Evolutionary conservation across 2,113 vertebrate species (phyloP).

Genomic region (Myrmophylax atrothorax): DNA sequence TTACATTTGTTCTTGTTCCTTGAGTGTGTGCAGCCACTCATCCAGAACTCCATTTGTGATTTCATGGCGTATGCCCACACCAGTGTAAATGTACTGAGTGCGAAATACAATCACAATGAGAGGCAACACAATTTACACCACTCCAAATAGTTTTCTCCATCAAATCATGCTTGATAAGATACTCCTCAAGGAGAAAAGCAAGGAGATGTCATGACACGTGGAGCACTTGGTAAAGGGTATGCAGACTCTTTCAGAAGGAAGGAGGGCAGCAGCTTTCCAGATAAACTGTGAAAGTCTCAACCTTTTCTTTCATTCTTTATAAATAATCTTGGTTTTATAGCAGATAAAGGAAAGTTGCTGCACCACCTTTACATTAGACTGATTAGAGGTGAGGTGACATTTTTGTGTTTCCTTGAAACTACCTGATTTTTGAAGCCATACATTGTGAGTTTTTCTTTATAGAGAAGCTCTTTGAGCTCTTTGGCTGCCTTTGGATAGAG

Average conservation of each 20-base stretch:
- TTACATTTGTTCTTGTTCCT: slow-evolving; percentile 65
- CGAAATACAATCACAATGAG: slow-evolving; percentile 80
- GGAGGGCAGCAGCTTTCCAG: slow-evolving; percentile 80
- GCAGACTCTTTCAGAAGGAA: slow-evolving; percentile 70
- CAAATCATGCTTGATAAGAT: slow-evolving; percentile 82
- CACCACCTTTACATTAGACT: background rate
- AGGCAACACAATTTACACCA: slow-evolving; percentile 81
- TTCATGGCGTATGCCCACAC: slow-evolving; percentile 86
- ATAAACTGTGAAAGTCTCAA: slow-evolving; percentile 35
- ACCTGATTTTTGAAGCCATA: background rate
- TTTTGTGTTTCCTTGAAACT: background rate
- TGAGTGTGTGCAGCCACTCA: slow-evolving; percentile 76
- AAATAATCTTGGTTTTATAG: background rate
- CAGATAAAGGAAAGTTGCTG: background rate
- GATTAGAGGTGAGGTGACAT: background rate
- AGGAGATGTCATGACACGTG: slow-evolving; percentile 71
- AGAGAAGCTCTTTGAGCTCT: background rate
- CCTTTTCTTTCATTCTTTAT: background rate
- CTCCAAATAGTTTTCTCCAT: slow-evolving; percentile 85
- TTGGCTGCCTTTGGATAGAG: background rate
- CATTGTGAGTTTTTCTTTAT: accelerated
- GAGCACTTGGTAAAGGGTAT: slow-evolving; percentile 79
- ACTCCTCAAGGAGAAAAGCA: slow-evolving; percentile 77
- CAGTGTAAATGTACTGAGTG: slow-evolving; percentile 80
- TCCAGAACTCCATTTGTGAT: slow-evolving; percentile 82